Base-by-base conservation (phyloP, 2,888 invertebrate genomes). In the Tetramorium bicarinatum region DNA sequence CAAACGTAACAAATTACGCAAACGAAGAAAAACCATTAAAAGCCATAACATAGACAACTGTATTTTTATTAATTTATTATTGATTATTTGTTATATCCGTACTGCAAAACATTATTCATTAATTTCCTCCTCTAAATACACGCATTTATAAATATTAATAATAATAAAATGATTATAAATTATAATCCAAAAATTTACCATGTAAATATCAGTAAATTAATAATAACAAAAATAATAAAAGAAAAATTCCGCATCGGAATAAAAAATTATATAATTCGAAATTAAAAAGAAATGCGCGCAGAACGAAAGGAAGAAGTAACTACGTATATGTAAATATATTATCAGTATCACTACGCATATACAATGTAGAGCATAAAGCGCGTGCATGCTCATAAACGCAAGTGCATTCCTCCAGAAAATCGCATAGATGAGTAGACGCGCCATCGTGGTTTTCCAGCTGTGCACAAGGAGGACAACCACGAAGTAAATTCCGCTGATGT, bases 361-460 rank as follows among this genome's bases (percentile, higher is more conserved):
- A 21, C 18, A 15, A 47, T 66, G 54, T 25, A 29, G 29, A 25
- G 18, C 6, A 29, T 44, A 71, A 79, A 18, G 7, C 21, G 25
- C 29, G 56, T 56, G 21, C 8, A 29, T 29, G 71, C 13, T 59
- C 13, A 47, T 21, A 56, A 69, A 18, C 47, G 49, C 41, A 44
- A 56, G 72, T 79, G 56, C 71, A 74, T 81, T 59, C 41, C 54
- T 13, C 25, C 61, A 29, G 62, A 81, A 75, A 62, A 62, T 81
- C 74, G 38, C 61, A 25, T 34, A 34, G 41, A 74, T 44, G 75
- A 41, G 49, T 61, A 49, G 61, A 74, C 13, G 61, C 67, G 72
- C 77, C 44, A n/a, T 38, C 61, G 67, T 52, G 80, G 66, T 90
- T 91, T 87, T 88, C 88, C 90, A 89, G 74, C 84, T 87, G 86